These are phyloP conservation scores for Cranoglanis bouderius DNA, from an alignment of 2,113 vertebrate species.

Conservation along the genomic window DNA sequence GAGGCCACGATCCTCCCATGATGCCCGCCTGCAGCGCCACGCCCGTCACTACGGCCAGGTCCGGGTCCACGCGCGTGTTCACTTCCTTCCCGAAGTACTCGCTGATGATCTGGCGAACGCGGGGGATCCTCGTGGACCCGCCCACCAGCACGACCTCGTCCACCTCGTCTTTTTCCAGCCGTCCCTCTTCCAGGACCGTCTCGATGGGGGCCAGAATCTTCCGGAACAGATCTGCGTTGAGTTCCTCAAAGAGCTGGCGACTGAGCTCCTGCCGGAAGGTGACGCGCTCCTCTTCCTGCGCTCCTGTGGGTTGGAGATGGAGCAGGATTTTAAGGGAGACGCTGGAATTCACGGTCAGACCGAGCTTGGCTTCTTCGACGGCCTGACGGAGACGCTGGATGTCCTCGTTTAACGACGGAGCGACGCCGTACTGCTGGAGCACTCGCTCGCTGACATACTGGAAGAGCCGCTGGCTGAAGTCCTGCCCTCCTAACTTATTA, in stretches of 20 bases:
- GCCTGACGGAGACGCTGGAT: slow-evolving; percentile 87
- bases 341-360: slow-evolving; percentile 80
- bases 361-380: slow-evolving; percentile 89
- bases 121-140: slow-evolving; percentile 93
- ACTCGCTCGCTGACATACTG: slow-evolving; percentile 81
- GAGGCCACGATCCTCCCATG: slow-evolving; percentile 93
- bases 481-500: slow-evolving; percentile 95
- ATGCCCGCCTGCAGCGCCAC: slow-evolving; percentile 96
- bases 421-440: slow-evolving; percentile 74
- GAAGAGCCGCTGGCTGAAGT: slow-evolving; percentile 93
- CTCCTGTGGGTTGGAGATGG: slow-evolving; percentile 59
- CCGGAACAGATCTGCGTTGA: slow-evolving; percentile 93
- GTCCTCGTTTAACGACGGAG: slow-evolving; percentile 85
- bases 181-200: slow-evolving; percentile 86
- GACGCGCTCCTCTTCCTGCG: slow-evolving; percentile 59
- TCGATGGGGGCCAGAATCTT: slow-evolving; percentile 90
- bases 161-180: slow-evolving; percentile 81
- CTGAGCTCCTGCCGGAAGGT: slow-evolving; percentile 79
- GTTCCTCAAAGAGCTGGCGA: slow-evolving; percentile 83
- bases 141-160: slow-evolving; percentile 95
- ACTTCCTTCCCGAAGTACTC: slow-evolving; percentile 94
- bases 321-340: slow-evolving; percentile 74
- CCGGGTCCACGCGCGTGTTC: slow-evolving; percentile 93
- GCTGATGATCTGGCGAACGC: slow-evolving; percentile 84
- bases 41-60: slow-evolving; percentile 90